phyloP scores from a whole-genome alignment of 2,888 invertebrate species.

The Drosophila emarginata region DNA sequence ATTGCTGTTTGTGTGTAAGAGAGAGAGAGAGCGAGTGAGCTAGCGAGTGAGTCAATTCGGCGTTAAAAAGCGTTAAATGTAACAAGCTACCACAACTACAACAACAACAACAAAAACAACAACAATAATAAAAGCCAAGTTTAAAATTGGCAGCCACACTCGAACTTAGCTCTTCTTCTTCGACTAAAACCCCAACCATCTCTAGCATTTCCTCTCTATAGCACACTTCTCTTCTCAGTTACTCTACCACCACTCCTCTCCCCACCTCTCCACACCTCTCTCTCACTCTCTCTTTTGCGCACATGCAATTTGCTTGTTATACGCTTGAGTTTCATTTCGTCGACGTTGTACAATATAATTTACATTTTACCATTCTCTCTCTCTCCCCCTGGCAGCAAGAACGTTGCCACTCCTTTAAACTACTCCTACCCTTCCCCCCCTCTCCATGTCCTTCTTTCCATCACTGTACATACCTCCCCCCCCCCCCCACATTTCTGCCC shows the following conservation, averaged over 20 bases:
- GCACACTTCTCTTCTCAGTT: background rate
- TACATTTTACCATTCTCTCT: constrained; percentile 61
- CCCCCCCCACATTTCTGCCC: background rate
- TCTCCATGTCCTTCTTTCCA: too few species aligned
- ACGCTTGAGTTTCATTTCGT: constrained; percentile 69
- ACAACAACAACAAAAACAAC: constrained; percentile 42
- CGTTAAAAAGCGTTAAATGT: constrained; percentile 71
- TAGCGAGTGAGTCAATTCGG: constrained; percentile 55
- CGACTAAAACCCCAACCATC: too few species aligned
- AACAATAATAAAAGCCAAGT: constrained; percentile 64
- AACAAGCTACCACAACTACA: constrained; percentile 41
- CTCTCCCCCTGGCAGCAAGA: background rate
- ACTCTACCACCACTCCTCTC: background rate
- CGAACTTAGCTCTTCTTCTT: constrained; percentile 20
- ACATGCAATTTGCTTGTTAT: constrained; percentile 68
- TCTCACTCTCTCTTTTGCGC: background rate
- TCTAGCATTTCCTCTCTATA: constrained; percentile 4
- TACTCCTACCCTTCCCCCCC: too few species aligned
- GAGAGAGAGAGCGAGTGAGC: too few species aligned
- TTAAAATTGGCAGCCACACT: constrained; percentile 60
- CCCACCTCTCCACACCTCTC: too few species aligned
- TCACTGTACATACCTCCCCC: background rate
- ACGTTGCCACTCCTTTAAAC: too few species aligned
- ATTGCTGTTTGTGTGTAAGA: constrained; percentile 23
- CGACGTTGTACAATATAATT: constrained; percentile 60